phyloP scores from a whole-genome alignment of 2,113 vertebrate species.

The Gopherus flavomarginatus region DNA sequence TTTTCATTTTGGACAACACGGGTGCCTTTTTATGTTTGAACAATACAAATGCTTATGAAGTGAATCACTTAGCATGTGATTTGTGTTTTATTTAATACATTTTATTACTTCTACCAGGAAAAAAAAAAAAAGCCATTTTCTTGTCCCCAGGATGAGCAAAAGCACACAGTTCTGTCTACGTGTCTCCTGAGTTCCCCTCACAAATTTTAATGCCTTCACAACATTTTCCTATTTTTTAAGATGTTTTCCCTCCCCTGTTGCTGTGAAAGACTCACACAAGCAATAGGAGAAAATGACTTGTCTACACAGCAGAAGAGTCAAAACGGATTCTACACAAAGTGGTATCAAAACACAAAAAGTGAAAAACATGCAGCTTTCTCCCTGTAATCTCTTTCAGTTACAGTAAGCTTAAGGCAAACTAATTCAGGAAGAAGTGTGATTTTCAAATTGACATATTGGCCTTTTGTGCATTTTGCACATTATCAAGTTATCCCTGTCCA shows the following conservation, averaged over 20 bases:
- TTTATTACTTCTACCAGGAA: not conserved
- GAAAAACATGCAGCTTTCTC: not conserved
- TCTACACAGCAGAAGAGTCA: not conserved
- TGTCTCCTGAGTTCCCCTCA: not conserved
- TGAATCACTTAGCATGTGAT: not conserved
- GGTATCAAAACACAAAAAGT: slow-evolving; percentile 6
- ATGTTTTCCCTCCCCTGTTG: not conserved
- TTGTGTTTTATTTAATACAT: not conserved
- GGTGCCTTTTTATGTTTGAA: not conserved
- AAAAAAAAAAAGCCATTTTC: not conserved
- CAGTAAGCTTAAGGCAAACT: not conserved
- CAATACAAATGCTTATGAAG: not conserved
- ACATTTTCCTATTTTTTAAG: not conserved
- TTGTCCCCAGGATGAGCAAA: not conserved
- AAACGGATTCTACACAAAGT: not conserved
- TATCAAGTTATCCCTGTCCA: not conserved
- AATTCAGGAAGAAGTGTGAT: not conserved
- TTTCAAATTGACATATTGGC: slow-evolving; percentile 7
- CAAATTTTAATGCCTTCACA: not conserved
- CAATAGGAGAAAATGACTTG: not conserved
- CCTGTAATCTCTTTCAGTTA: not conserved
- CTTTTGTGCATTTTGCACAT: not conserved
- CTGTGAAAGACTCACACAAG: not conserved
- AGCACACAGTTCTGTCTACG: not conserved
- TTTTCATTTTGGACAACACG: not conserved